Conservation (phyloP, 2,113 vertebrate species). For the Microtus richardsoni region DNA sequence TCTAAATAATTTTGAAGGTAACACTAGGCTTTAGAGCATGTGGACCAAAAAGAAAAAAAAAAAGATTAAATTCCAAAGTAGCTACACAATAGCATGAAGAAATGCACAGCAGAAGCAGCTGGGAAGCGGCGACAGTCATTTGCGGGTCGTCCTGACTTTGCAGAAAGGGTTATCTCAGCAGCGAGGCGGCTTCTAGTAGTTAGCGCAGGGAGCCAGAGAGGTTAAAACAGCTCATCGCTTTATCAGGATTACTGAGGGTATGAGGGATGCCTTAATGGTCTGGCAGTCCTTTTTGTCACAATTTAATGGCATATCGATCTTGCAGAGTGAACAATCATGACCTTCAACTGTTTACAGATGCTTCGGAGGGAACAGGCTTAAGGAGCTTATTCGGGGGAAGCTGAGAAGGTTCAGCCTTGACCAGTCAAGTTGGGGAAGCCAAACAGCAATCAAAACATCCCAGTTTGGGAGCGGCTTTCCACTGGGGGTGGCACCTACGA, state of each 20-base stretch:
- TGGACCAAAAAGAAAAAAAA: not conserved
- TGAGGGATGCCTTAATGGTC: conserved; percentile 84
- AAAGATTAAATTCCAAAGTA: conserved; percentile 2
- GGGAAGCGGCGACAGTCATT: conserved; percentile 47
- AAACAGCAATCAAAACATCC: conserved; percentile 70
- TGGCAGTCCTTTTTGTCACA: conserved; percentile 86
- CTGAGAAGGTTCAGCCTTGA: conserved; percentile 60
- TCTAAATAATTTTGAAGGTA: conserved; percentile 42
- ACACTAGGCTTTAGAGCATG: conserved; percentile 13
- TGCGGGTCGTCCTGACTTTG: conserved; percentile 73
- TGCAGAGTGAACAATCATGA: conserved; percentile 85
- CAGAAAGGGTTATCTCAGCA: conserved; percentile 59
- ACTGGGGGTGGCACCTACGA: conserved; percentile 63
- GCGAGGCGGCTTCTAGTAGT: conserved; percentile 61
- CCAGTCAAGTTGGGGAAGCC: conserved; percentile 32
- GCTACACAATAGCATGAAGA: conserved; percentile 13
- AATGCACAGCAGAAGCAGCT: conserved; percentile 34
- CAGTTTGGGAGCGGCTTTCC: conserved; percentile 71
- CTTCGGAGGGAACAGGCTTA: conserved; percentile 83
- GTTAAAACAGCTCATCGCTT: conserved; percentile 86
- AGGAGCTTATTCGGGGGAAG: conserved; percentile 78
- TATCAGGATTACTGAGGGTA: conserved; percentile 84
- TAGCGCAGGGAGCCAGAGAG: conserved; percentile 68
- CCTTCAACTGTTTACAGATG: conserved; percentile 85
- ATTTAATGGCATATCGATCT: conserved; percentile 88